Base-by-base conservation (phyloP, 2,113 vertebrate species). In the Regulus satrapa region DNA sequence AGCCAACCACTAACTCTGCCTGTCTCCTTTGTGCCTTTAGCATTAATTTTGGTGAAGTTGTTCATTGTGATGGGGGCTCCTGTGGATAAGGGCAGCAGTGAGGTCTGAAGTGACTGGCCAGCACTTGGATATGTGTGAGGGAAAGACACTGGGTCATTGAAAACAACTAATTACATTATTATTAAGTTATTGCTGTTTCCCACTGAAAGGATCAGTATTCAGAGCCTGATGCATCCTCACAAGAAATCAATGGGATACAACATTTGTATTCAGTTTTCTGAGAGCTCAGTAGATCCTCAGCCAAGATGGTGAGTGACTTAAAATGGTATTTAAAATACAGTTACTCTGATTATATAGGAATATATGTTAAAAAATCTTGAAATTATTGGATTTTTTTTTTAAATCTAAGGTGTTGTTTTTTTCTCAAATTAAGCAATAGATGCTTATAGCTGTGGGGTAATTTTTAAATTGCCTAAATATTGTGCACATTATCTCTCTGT, bases 201-300 rank as follows among this genome's bases (percentile, higher is more conserved):
- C 32, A 20, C 10, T 92, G 86, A 91, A 91, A 88, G 67, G 51
- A 83, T 93, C 64, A 55, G 78, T 85, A 94, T 94, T 93, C 90
- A 86, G 68, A 80, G 61, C 61, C 72, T 84, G 68, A 49, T 48
- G 46, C 0, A 3, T 46, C 86, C 45, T 58, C 79, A 59, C 40
- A 71, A 88, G 55, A 84, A 95, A 94, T 95, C 41, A 13, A 62
- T 81, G 28, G 55, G 63, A 67, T 55, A 71, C 48, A 93, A 63
- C 17, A 56, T 85, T 83, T 77, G 43, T 59, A 83, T 83, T 93
- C 6, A 51, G 62, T 88, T 88, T 52, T 62, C 63, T 56, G 49
- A 32, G 40, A 81, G 34, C 32, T 76, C 36, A 41, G 63, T n/a
- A 71, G 51, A 45, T 77, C 55, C 40, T 95, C 55, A 80, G 34